Percentiles rank a stretch among this genome's conserved stretches.
These are phyloP conservation scores for Tetheella fluctuosa DNA, from an alignment of 2,888 invertebrate genomes.

Conservation along the genomic window DNA sequence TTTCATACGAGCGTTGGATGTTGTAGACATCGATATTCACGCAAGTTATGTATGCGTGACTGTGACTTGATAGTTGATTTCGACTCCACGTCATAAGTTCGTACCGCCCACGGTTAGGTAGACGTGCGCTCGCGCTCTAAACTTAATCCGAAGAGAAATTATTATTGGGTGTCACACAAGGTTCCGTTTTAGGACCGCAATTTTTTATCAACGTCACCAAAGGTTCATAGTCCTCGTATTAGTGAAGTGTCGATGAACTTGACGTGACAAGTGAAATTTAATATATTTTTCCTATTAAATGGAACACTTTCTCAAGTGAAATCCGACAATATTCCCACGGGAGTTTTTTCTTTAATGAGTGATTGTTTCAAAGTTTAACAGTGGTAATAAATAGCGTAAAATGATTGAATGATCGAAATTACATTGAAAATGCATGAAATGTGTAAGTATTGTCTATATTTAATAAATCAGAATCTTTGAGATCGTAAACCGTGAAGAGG, in stretches of 20 bases:
- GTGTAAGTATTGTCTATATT: slow-evolving; percentile 63
- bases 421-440: slow-evolving; percentile 67
- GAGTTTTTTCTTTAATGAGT: slow-evolving; percentile 34
- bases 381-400: slow-evolving; percentile 40
- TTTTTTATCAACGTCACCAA: slow-evolving; percentile 30
- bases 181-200: slow-evolving; percentile 47
- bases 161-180: slow-evolving; percentile 51
- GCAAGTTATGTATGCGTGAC: slow-evolving; percentile 47
- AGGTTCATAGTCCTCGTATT: slow-evolving; percentile 27
- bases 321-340: slow-evolving; percentile 50
- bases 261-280: slow-evolving; percentile 42
- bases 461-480: not conserved
- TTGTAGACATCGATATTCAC: slow-evolving; percentile 35
- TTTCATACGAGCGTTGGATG: slow-evolving; percentile 61
- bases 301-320: slow-evolving; percentile 57
- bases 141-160: slow-evolving; percentile 56
- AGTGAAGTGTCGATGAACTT: slow-evolving; percentile 41
- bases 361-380: slow-evolving; percentile 27
- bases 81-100: slow-evolving; percentile 77
- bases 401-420: slow-evolving; percentile 44
- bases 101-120: slow-evolving; percentile 71
- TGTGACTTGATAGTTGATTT: slow-evolving; percentile 66
- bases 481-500: slow-evolving; percentile 16
- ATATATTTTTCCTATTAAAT: slow-evolving; percentile 28
- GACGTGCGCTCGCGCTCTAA: slow-evolving; percentile 71